Evolutionary conservation across 2,888 invertebrate genomes (phyloP).

Genomic region (Malacosoma neustria): DNA sequence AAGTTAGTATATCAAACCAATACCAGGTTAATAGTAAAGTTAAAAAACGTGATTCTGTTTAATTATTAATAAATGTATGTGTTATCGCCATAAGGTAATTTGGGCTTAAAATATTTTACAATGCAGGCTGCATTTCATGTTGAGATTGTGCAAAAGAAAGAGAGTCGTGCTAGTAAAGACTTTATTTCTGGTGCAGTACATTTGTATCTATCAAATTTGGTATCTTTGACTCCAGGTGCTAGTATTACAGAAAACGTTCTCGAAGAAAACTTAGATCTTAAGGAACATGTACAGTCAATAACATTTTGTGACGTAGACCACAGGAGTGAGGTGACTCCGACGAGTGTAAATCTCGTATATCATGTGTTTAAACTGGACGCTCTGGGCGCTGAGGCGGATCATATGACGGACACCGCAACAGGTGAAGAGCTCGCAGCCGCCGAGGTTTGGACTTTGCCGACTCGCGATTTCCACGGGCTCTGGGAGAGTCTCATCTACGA

Average conservation of each 20-base stretch:
- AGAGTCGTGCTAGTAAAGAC: conserved; percentile 39
- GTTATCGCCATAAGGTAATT: too few relatives aligned
- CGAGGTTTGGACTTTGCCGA: conserved; percentile 90
- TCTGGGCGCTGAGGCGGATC: conserved; percentile 47
- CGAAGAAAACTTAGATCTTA: conserved; percentile 32
- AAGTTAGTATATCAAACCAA: too few relatives aligned
- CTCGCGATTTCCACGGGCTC: conserved; percentile 83
- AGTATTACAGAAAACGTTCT: conserved; percentile 29
- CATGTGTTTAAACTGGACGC: conserved; percentile 46
- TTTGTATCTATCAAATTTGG: conserved; percentile 36
- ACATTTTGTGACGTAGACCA: conserved; percentile 51
- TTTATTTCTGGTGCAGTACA: conserved; percentile 38
- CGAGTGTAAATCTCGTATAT: conserved; percentile 32
- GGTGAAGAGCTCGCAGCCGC: conserved; percentile 74
- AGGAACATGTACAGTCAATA: conserved; percentile 43
- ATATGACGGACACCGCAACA: conserved; percentile 56
- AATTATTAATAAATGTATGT: too few relatives aligned
- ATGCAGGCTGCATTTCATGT: conserved; percentile 47
- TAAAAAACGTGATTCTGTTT: too few relatives aligned
- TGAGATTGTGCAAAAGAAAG: conserved; percentile 50
- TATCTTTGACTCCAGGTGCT: conserved; percentile 39
- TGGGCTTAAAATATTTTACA: conserved; percentile 1
- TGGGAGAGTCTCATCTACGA: conserved; percentile 89
- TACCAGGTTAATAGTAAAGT: too few relatives aligned
- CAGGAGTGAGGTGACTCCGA: conserved; percentile 27